Conservation (phyloP, 1,140 invertebrate genomes). For the Thaumetopoea pityocampa region DNA sequence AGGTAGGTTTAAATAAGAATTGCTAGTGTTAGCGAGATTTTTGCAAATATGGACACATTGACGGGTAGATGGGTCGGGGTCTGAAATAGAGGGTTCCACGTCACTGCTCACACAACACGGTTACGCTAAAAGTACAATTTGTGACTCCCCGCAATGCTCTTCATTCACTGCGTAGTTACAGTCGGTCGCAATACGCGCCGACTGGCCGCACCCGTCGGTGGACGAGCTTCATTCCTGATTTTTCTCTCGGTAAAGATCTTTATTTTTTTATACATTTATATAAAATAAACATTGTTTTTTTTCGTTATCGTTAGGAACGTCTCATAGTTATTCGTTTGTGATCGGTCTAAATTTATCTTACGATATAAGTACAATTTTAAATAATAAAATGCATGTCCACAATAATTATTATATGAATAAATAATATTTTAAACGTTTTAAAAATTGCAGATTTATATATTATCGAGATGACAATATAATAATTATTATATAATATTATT, state of each 20-base stretch:
- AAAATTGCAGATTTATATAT: slow-evolving; percentile 71
- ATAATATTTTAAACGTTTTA: slow-evolving; percentile 68
- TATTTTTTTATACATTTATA: slow-evolving; percentile 74
- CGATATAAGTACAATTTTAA: slow-evolving; percentile 66
- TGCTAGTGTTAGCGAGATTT: too few relatives aligned
- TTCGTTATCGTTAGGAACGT: slow-evolving; percentile 37
- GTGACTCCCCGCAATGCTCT: too few relatives aligned
- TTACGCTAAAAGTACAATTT: too few relatives aligned
- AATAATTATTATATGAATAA: slow-evolving; percentile 34
- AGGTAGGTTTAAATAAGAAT: too few relatives aligned
- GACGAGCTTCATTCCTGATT: slow-evolving; percentile 59
- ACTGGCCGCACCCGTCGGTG: slow-evolving; percentile 21
- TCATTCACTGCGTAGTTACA: too few relatives aligned
- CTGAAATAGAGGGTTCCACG: too few relatives aligned
- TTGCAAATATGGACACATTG: too few relatives aligned
- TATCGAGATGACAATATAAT: slow-evolving; percentile 66
- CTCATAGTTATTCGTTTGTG: slow-evolving; percentile 36
- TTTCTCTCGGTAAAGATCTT: slow-evolving; percentile 65
- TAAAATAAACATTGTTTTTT: slow-evolving; percentile 26
- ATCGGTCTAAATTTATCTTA: slow-evolving; percentile 65
- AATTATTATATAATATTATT: slow-evolving; percentile 58
- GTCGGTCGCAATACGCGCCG: neutral
- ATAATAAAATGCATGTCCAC: slow-evolving; percentile 64
- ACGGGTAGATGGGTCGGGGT: too few relatives aligned
- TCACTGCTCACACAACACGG: too few relatives aligned